These are phyloP conservation scores for Arctocebus calabarensis DNA, from an alignment of 2,797 vertebrate genomes.

Conservation along the genomic window DNA sequence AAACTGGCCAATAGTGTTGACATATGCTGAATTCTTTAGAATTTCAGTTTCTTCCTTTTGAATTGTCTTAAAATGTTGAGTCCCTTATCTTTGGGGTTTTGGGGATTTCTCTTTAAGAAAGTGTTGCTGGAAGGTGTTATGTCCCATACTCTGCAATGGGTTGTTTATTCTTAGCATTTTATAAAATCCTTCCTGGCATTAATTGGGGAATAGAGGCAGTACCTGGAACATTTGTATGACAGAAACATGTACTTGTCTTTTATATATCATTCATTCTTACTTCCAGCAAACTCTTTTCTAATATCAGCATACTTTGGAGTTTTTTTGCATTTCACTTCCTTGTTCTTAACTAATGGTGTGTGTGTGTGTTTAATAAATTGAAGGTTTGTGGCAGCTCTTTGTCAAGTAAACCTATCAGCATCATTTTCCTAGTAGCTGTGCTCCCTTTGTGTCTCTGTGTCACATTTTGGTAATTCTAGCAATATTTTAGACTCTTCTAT, in stretches of 20 bases:
- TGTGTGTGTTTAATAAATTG: too few species aligned
- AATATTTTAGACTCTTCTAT: not conserved
- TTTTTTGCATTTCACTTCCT: not conserved
- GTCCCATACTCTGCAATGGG: not conserved
- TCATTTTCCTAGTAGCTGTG: not conserved
- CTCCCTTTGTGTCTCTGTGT: not conserved
- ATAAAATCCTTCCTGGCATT: not conserved
- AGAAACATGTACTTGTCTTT: not conserved
- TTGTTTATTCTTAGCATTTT: slow-evolving; percentile 1
- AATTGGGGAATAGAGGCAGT: not conserved
- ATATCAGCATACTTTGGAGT: not conserved
- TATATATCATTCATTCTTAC: not conserved
- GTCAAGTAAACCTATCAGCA: not conserved
- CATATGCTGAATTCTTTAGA: not conserved
- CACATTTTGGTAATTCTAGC: not conserved
- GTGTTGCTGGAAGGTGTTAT: not conserved
- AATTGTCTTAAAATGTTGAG: not conserved
- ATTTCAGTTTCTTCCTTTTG: not conserved
- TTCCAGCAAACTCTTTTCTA: not conserved
- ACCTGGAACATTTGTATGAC: not conserved
- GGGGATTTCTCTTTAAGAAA: not conserved
- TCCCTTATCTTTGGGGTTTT: not conserved
- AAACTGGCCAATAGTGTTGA: not conserved
- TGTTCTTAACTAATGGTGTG: not conserved
- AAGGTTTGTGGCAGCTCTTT: not conserved